Conservation (phyloP, 2,888 invertebrate species). For the Deilephila porcellus region DNA sequence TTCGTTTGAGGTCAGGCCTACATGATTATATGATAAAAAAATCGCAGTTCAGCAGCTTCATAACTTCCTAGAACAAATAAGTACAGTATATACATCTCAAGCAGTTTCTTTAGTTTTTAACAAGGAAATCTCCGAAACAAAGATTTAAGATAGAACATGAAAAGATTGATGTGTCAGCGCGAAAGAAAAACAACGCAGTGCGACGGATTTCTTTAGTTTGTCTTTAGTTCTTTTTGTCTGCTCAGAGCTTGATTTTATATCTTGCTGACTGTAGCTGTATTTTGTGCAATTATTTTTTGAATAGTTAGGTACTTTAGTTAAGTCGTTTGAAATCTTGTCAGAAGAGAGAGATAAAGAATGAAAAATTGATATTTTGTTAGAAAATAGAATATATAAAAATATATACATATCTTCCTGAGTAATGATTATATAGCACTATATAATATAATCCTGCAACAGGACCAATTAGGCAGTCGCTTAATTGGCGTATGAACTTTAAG, state of each 20-base stretch:
- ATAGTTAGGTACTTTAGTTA: too few relatives aligned
- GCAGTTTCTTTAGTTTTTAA: neutral
- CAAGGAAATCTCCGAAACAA: slow-evolving; percentile 1
- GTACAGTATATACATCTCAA: neutral
- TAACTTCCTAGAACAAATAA: neutral
- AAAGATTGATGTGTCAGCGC: slow-evolving; percentile 26
- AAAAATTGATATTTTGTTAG: too few relatives aligned
- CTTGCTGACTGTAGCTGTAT: neutral
- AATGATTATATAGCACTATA: too few relatives aligned
- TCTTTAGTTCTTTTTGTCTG: slow-evolving; percentile 16
- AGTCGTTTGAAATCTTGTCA: too few relatives aligned
- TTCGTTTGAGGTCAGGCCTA: too few relatives aligned
- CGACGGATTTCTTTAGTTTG: slow-evolving; percentile 15
- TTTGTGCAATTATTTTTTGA: neutral
- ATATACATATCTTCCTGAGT: too few relatives aligned
- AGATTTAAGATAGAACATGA: slow-evolving; percentile 15
- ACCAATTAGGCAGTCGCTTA: too few relatives aligned
- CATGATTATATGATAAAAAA: too few relatives aligned
- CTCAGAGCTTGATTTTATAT: slow-evolving; percentile 25
- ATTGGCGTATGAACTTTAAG: neutral
- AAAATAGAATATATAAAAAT: too few relatives aligned
- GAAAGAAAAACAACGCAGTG: slow-evolving; percentile 13
- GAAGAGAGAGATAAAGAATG: too few relatives aligned
- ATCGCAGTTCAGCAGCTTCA: too few relatives aligned
- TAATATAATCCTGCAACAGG: too few relatives aligned